A percentile compares a stretch with the other conserved stretches of the same genome.
Conservation (phyloP, 2,888 invertebrate genomes). For the Andrena bicolor region DNA sequence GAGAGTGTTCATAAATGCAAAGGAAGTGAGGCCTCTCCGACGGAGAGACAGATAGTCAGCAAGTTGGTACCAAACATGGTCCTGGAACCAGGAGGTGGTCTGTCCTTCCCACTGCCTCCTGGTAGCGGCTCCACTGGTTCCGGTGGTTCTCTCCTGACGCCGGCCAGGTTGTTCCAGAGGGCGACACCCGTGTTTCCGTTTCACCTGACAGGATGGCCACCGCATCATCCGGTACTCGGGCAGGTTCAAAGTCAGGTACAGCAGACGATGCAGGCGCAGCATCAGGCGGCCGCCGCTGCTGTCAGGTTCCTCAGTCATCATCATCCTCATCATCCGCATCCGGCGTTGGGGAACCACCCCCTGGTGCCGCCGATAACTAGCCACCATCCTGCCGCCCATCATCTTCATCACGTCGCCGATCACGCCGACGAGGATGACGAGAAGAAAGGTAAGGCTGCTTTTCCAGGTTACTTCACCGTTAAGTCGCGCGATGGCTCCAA, state of each 20-base stretch:
- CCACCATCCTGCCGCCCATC: slow-evolving; percentile 81
- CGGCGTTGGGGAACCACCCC: slow-evolving; percentile 81
- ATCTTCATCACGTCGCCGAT: slow-evolving; percentile 79
- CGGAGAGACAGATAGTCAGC: slow-evolving; percentile 67
- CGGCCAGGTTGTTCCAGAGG: slow-evolving; percentile 82
- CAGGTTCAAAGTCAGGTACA: slow-evolving; percentile 83
- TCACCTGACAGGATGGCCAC: slow-evolving; percentile 83
- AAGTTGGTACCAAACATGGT: slow-evolving; percentile 85
- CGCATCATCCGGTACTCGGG: slow-evolving; percentile 82
- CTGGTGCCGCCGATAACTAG: slow-evolving; percentile 80
- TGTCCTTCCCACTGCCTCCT: slow-evolving; percentile 84
- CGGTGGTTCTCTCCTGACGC: slow-evolving; percentile 79
- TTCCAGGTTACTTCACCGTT: slow-evolving; percentile 25
- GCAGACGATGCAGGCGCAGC: slow-evolving; percentile 82
- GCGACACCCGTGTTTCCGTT: slow-evolving; percentile 83
- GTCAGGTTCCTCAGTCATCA: slow-evolving; percentile 81
- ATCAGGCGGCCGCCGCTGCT: slow-evolving; percentile 81
- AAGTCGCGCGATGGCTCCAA: not conserved
- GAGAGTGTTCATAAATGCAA: slow-evolving; percentile 58
- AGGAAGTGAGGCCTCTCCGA: slow-evolving; percentile 63
- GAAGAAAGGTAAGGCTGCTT: slow-evolving; percentile 80
- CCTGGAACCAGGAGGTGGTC: slow-evolving; percentile 84
- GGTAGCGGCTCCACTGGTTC: slow-evolving; percentile 80
- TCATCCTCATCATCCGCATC: slow-evolving; percentile 83
- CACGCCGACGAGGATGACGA: slow-evolving; percentile 83